Base-by-base conservation (phyloP, 2,888 invertebrate species). In the Augochlorella aurata region DNA sequence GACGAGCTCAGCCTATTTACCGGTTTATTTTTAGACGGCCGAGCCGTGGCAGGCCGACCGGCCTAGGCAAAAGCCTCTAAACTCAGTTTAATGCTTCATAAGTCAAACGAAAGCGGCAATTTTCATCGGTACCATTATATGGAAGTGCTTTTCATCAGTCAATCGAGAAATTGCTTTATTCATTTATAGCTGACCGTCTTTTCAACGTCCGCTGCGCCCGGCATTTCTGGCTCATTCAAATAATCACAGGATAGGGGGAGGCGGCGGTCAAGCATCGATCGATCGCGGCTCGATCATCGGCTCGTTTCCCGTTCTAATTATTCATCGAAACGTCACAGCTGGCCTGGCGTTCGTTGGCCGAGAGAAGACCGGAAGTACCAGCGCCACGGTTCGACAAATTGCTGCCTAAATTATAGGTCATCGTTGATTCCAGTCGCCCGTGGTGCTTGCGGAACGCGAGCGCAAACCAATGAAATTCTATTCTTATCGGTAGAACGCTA, bases 91-190 rank as follows among this genome's bases (percentile, higher is more conserved):
- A 86, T 85, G 85, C 81, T 83, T 79, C 74, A 58, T 77, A 81
- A 86, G 79, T 81, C 81, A 78, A 79, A 79, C 66, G 88, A 79
- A 80, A 84, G 74, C 77, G 69, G 79, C 77, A 69, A 82, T 83
- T 84, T 87, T 79, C 86, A 76, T 75, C 85, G 79, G 72, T 82
- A 70, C 72, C 73, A 85, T 87, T 83, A 79, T 61, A 74, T 24
- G 69, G 24, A 45, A 74, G 70, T 79, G 79, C 79, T 83, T 83
- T 83, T 78, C 77, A 74, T 63, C 81, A 45, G 66, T 86, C 87
- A 80, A 83, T 87, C 86, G 79, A 70, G 65, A 80, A 80, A 87
- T 84, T 81, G 81, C 76, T 82, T 73, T 79, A 84, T 81, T 84
- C 77, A 38, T 77, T 76, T 74, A 66, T 52, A 65, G 38, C 63